Conservation (phyloP, 2,797 vertebrate genomes). For the Carcharodon carcharias region DNA sequence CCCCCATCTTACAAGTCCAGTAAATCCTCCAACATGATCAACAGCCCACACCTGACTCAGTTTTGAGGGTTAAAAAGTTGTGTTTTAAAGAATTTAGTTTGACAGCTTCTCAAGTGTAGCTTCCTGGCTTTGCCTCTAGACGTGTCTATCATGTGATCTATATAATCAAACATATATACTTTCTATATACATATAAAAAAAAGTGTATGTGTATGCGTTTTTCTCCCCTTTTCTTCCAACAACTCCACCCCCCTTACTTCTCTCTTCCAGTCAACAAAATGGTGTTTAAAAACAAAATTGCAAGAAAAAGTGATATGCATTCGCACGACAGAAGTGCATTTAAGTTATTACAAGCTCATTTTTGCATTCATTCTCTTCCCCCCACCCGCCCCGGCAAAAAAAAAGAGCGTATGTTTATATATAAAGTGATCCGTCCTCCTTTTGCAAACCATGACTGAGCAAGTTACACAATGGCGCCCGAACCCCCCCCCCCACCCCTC, state of each 20-base stretch:
- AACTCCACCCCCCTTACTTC: background rate
- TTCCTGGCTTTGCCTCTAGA: slow-evolving; percentile 20
- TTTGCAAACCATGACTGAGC: slow-evolving; percentile 34
- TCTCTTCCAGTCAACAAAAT: slow-evolving; percentile 2
- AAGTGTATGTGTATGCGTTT: background rate
- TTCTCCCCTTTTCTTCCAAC: background rate
- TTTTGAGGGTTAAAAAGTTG: background rate
- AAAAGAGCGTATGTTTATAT: background rate
- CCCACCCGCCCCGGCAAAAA: background rate
- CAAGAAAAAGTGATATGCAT: background rate
- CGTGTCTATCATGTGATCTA: background rate
- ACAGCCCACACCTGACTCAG: background rate
- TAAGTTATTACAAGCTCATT: background rate
- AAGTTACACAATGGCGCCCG: slow-evolving; percentile 34
- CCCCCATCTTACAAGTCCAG: background rate
- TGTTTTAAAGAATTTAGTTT: background rate
- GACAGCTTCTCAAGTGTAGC: background rate
- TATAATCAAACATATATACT: too few species aligned
- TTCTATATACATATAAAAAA: too few species aligned
- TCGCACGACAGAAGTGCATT: background rate
- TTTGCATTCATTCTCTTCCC: background rate
- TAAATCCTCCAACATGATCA: background rate
- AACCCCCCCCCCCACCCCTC: background rate
- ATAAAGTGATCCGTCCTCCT: background rate
- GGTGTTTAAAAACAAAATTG: slow-evolving; percentile 4